phyloP scores from a whole-genome alignment of 2,888 invertebrate genomes.

The Oligia fasciuncula region DNA sequence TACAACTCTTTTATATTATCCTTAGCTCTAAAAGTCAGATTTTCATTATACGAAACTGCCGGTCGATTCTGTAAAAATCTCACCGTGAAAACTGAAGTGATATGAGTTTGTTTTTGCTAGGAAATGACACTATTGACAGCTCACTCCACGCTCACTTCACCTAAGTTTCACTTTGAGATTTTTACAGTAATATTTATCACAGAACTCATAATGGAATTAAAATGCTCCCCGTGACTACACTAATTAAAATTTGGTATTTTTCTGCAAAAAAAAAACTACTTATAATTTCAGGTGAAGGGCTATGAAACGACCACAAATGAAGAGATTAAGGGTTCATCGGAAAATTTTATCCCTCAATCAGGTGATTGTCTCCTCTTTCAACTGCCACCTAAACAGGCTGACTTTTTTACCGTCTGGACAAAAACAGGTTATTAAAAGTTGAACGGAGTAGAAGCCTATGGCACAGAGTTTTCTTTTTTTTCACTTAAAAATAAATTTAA shows the following conservation, averaged over 20 bases:
- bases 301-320: slow-evolving; percentile 62
- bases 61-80: too few species aligned
- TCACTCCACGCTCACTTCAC: too few species aligned
- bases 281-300: slow-evolving; percentile 71
- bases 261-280: background rate
- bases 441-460: background rate
- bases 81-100: too few species aligned
- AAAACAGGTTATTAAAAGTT: background rate
- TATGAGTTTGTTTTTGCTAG: too few species aligned
- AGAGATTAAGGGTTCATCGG: slow-evolving; percentile 65
- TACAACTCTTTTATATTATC: background rate
- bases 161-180: too few species aligned
- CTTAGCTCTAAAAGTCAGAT: background rate
- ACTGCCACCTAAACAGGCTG: background rate
- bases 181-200: background rate
- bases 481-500: too few species aligned
- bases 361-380: slow-evolving; percentile 58
- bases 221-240: background rate
- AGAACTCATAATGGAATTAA: background rate
- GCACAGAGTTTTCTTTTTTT: too few species aligned
- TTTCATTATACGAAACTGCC: too few species aligned
- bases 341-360: slow-evolving; percentile 68
- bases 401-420: background rate
- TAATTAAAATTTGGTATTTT: background rate
- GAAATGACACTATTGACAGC: too few species aligned